A percentile compares a stretch with the other conserved stretches of the same genome.
Evolutionary conservation across 2,113 vertebrate genomes (phyloP).

Genomic region (Seriola rivoliana): DNA sequence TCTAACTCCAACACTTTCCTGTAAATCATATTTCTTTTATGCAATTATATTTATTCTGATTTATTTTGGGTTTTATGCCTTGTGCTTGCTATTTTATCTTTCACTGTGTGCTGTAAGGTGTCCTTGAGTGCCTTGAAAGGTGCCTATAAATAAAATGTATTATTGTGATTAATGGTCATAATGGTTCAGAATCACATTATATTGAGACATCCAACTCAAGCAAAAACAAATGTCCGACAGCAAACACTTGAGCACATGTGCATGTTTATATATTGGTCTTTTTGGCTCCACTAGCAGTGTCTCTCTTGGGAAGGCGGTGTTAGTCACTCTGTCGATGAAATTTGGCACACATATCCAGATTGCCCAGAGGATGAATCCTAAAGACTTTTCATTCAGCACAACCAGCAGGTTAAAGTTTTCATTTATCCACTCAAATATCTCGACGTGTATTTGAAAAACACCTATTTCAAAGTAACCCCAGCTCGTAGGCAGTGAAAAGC

Average conservation of each 20-base stretch:
- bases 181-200: background rate
- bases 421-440: background rate
- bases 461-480: background rate
- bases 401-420: background rate
- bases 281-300: background rate
- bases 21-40: no score
- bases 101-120: no score
- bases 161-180: background rate
- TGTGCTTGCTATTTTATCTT: no score
- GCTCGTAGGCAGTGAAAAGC: background rate
- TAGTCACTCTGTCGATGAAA: background rate
- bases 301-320: background rate
- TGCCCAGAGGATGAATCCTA: background rate
- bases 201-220: background rate
- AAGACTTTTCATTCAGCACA: background rate
- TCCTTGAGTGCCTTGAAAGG: no score
- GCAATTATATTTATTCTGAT: no score
- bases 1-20: no score
- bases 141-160: no score
- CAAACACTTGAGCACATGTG: background rate
- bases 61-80: no score
- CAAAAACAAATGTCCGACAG: background rate
- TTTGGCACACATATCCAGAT: background rate
- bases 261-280: background rate
- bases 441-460: background rate